Evolutionary conservation across 1,140 invertebrate genomes (phyloP), one percentile per base, ranked within the genome.

Genomic region (Melitaea cinxia): DNA sequence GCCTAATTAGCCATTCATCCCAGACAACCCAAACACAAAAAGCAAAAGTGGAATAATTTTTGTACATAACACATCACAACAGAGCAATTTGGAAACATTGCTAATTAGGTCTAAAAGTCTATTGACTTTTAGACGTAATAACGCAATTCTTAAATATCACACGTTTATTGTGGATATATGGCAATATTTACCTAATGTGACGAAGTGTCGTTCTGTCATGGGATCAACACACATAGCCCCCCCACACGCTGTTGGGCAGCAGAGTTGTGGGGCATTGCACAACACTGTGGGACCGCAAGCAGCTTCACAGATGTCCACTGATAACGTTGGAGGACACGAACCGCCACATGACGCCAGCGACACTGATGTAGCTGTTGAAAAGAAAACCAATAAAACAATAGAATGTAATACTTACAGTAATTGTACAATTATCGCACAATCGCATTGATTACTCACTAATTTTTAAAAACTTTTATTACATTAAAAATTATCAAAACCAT

Each of bases 161-260:
- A 1, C n/a, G 7, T 10, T 33, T 33, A 10, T 12, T 12, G 30
- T 15, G 6, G 15, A 24, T n/a, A 14, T 21, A 39, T 26, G 42
- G 24, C 21, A 17, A 53, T 33, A 62, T 35, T 72, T 63, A 88
- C 87, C 78, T 37, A 80, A 59, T 19, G 72, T 81, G 10, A 80
- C 75, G 24, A 85, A 83, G 33, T 83, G 78, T 19, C 87, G 71
- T 42, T 75, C 45, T 0, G 92, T 92, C 66, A 93, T 91, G 2
- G 92, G 81, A 37, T 83, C 87, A 0, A 92, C 91, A 54, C 93
- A 93, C 70, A 93, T 85, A 0, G 85, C 72, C 3, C 93, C 93
- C 0, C 92, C 92, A 57, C 92, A 93, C 6, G 64, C 84, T 0
- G 93, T 94, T 0, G 90, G 85, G 58, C 93, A 94, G 72, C 93